Evolutionary conservation across 35 echinoderm and acorn worm genomes (phyloP).

Genomic region (Lytechinus variegatus): DNA sequence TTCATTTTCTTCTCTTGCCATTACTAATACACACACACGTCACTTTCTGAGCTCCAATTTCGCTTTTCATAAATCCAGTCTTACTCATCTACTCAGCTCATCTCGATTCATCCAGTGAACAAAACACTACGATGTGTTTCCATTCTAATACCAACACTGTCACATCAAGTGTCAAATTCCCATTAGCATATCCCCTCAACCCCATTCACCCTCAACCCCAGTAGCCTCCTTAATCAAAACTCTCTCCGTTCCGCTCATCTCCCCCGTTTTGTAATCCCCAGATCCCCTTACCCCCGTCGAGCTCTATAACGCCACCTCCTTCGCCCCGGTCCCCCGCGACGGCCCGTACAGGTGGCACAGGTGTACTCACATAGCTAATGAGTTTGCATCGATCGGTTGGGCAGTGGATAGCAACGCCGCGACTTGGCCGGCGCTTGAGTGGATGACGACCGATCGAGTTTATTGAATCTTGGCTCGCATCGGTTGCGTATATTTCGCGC

Average conservation of each 20-base stretch:
- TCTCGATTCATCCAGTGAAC: not conserved
- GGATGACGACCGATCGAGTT: conserved; percentile 16
- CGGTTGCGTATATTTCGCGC: conserved; percentile 7
- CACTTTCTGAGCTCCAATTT: not conserved
- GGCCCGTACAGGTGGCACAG: not conserved
- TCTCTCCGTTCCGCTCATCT: not conserved
- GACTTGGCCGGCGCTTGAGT: conserved; percentile 1
- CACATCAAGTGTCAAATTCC: not conserved
- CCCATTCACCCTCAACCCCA: not conserved
- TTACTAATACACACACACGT: too few relatives aligned
- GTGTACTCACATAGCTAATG: conserved; percentile 42
- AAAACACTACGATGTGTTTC: too few relatives aligned
- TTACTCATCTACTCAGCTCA: not conserved
- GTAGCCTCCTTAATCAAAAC: not conserved
- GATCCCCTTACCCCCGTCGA: not conserved
- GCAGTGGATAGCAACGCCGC: not conserved
- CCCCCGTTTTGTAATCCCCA: not conserved
- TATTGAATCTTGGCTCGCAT: conserved; percentile 27
- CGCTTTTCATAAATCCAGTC: not conserved
- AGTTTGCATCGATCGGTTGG: conserved; percentile 40
- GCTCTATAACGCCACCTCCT: not conserved
- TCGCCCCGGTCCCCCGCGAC: not conserved
- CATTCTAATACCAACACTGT: not conserved
- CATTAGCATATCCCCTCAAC: not conserved
- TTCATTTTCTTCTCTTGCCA: too few relatives aligned